Percentiles rank a stretch among this genome's conserved stretches.
These are phyloP conservation scores for Castor canadensis DNA, from an alignment of 2,113 vertebrate genomes.

Conservation along the genomic window DNA sequence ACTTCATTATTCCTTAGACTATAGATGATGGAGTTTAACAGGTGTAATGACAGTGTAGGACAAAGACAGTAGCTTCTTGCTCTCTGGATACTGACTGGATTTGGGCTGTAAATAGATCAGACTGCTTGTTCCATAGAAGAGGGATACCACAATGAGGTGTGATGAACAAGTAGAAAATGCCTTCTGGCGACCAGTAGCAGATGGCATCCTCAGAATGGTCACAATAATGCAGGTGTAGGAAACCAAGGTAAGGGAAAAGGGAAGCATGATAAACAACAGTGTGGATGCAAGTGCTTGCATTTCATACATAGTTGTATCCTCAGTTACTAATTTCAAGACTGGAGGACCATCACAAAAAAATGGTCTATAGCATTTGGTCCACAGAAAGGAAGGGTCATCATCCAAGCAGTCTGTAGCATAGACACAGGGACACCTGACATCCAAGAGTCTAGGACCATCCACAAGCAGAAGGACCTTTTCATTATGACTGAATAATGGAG, in stretches of 20 bases:
- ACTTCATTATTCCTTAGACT: constrained; percentile 64
- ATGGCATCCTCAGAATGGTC: constrained; percentile 66
- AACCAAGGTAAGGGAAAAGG: constrained; percentile 71
- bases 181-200: constrained; percentile 49
- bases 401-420: constrained; percentile 62
- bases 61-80: constrained; percentile 70
- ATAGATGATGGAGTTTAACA: constrained; percentile 64
- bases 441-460: constrained; percentile 52
- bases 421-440: constrained; percentile 59
- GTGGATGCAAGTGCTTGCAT: constrained; percentile 58
- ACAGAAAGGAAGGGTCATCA: constrained; percentile 72
- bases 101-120: constrained; percentile 61
- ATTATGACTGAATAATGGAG: constrained; percentile 68
- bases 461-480: constrained; percentile 49
- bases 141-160: constrained; percentile 66
- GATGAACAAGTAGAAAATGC: constrained; percentile 68
- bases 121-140: constrained; percentile 61
- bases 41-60: constrained; percentile 71
- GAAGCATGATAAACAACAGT: constrained; percentile 67
- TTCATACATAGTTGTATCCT: constrained; percentile 60
- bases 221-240: constrained; percentile 61
- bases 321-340: constrained; percentile 62
- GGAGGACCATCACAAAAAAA: constrained; percentile 70
- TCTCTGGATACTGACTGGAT: constrained; percentile 39
- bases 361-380: constrained; percentile 54